phyloP scores from a whole-genome alignment of 1,140 invertebrate genomes.

The Chrysoperla carnea region DNA sequence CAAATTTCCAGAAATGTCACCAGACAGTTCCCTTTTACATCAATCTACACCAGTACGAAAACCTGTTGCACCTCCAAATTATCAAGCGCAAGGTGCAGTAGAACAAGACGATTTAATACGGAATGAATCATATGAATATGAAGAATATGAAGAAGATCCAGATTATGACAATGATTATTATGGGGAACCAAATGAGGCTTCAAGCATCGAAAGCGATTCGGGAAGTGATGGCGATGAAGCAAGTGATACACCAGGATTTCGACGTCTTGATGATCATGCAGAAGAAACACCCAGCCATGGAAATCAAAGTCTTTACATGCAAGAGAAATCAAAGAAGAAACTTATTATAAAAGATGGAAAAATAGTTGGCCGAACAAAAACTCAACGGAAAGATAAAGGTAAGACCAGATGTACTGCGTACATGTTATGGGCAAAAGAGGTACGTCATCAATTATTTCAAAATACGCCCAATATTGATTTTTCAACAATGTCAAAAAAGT shows the following conservation, averaged over 20 bases:
- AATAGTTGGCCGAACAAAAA: conserved; percentile 47
- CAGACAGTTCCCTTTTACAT: conserved; percentile 1
- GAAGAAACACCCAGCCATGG: conserved; percentile 21
- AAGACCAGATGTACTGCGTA: conserved; percentile 71
- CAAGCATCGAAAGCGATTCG: conserved; percentile 23
- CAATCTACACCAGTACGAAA: background rate
- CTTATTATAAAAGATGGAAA: conserved; percentile 52
- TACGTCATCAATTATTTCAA: conserved; percentile 49
- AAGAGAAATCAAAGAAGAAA: conserved; percentile 59
- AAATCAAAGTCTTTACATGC: conserved; percentile 46
- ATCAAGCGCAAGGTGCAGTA: background rate
- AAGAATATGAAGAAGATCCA: conserved; percentile 26
- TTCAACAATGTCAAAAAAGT: conserved; percentile 54
- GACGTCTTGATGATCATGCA: conserved; percentile 31
- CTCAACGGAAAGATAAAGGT: conserved; percentile 62
- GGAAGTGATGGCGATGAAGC: conserved; percentile 27
- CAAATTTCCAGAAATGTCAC: conserved; percentile 16
- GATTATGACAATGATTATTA: conserved; percentile 20
- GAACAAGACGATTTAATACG: conserved; percentile 2
- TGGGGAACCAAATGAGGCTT: conserved; percentile 12
- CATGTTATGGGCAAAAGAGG: conserved; percentile 76
- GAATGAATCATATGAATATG: conserved; percentile 21
- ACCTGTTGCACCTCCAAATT: background rate
- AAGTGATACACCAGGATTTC: conserved; percentile 27
- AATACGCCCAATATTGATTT: conserved; percentile 68